These are phyloP conservation scores for Phoebastria nigripes DNA, from an alignment of 2,797 vertebrate species.

Conservation along the genomic window DNA sequence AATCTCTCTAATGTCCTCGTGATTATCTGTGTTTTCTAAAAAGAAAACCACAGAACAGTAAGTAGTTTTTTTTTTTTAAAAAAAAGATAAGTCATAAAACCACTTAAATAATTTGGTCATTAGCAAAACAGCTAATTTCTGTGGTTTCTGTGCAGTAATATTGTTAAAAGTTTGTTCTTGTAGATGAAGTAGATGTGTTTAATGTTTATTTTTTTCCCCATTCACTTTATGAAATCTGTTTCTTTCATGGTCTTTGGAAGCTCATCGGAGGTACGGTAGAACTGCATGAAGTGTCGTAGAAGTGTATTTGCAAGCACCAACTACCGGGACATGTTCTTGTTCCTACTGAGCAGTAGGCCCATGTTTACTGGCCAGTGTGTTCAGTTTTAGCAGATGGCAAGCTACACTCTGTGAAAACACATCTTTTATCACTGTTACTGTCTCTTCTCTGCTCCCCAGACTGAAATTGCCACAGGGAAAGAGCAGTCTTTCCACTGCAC, in stretches of 20 bases:
- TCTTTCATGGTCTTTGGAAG: not conserved
- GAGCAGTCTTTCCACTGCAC: rapidly evolving
- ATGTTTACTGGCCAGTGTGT: not conserved
- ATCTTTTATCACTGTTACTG: not conserved
- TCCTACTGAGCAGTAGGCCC: not conserved
- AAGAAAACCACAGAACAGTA: not conserved
- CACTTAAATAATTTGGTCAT: not conserved
- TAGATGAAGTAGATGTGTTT: not conserved
- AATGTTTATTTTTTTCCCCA: too few relatives aligned
- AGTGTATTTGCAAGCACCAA: rapidly evolving
- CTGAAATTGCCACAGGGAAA: not conserved
- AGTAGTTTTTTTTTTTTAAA: not conserved
- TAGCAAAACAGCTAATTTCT: not conserved
- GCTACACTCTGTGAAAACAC: not conserved
- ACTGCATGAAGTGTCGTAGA: not conserved
- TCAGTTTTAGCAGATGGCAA: not conserved
- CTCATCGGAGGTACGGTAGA: not conserved
- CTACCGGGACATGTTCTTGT: not conserved
- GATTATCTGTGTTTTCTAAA: not conserved
- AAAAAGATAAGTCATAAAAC: not conserved
- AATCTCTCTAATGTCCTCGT: not conserved
- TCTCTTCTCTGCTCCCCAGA: not conserved
- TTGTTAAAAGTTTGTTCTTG: not conserved
- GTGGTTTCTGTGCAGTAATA: not conserved
- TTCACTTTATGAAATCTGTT: not conserved